phyloP scores from a whole-genome alignment of 1,140 invertebrate genomes.

The Drosophila athabasca region DNA sequence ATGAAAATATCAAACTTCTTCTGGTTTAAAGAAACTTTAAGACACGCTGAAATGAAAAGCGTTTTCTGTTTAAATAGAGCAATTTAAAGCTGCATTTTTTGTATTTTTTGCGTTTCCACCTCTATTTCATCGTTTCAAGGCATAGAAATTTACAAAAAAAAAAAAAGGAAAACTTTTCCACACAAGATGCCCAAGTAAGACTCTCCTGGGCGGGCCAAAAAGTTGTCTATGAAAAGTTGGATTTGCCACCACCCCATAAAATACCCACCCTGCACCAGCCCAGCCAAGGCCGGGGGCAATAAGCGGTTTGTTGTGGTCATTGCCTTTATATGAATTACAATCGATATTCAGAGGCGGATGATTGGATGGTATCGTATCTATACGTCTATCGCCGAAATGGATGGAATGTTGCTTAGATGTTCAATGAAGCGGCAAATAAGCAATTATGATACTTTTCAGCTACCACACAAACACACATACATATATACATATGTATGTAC shows the following conservation, averaged over 20 bases:
- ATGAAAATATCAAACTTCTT: background rate
- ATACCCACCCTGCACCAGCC: background rate
- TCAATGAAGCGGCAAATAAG: conserved; percentile 66
- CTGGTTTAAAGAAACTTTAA: background rate
- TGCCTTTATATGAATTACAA: conserved; percentile 53
- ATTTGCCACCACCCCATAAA: conserved; percentile 18
- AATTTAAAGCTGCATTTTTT: background rate
- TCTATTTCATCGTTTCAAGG: conserved; percentile 4
- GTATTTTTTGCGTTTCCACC: background rate
- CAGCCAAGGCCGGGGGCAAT: conserved; percentile 18
- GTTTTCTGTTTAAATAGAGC: background rate
- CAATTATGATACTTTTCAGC: conserved; percentile 54
- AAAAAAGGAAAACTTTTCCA: background rate
- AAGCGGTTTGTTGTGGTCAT: conserved; percentile 40
- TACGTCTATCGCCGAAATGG: conserved; percentile 6
- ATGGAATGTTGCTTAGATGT: conserved; percentile 40
- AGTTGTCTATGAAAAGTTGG: conserved; percentile 31
- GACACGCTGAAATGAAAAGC: background rate
- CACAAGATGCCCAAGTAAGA: background rate
- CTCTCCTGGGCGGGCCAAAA: conserved; percentile 24
- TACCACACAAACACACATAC: background rate
- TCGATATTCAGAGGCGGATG: conserved; percentile 43
- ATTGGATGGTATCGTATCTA: conserved; percentile 23
- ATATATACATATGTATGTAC: background rate
- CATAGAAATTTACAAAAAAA: conserved; percentile 22